Percentiles rank a stretch among this genome's conserved stretches.
Conservation (phyloP, 2,113 vertebrate species). For the Corythaixoides concolor region DNA sequence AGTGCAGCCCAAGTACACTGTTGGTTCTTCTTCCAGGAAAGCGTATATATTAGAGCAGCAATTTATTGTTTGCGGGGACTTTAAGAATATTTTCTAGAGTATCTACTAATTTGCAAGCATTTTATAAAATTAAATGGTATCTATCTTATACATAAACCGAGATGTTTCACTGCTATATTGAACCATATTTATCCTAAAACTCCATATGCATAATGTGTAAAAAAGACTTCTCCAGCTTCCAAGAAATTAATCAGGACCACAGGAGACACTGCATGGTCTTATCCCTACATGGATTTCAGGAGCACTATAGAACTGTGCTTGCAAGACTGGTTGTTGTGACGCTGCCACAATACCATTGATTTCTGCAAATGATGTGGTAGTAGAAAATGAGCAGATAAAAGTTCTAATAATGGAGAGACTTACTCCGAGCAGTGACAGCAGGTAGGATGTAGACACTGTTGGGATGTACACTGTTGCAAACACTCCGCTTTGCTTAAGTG, state of each 20-base stretch:
- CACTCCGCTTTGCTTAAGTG: background rate
- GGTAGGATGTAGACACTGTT: background rate
- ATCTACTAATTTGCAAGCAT: background rate
- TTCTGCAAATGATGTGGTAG: background rate
- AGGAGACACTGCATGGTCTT: background rate
- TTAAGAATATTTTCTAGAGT: background rate
- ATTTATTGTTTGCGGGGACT: background rate
- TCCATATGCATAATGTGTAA: background rate
- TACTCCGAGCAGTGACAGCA: background rate
- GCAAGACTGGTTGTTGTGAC: background rate
- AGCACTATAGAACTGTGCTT: background rate
- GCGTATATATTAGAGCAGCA: background rate
- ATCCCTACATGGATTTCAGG: background rate
- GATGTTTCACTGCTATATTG: background rate
- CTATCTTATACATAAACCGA: background rate
- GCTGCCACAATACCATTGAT: background rate
- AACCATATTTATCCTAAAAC: background rate
- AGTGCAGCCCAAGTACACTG: background rate
- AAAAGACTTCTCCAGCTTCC: background rate
- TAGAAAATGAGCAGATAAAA: background rate
- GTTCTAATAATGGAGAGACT: background rate
- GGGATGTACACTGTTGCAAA: background rate
- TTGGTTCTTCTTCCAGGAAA: background rate
- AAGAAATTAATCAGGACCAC: background rate
- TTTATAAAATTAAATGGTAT: background rate